Evolutionary conservation across 2,797 vertebrate species (phyloP).

Genomic region (Pseudochromis fuscus): DNA sequence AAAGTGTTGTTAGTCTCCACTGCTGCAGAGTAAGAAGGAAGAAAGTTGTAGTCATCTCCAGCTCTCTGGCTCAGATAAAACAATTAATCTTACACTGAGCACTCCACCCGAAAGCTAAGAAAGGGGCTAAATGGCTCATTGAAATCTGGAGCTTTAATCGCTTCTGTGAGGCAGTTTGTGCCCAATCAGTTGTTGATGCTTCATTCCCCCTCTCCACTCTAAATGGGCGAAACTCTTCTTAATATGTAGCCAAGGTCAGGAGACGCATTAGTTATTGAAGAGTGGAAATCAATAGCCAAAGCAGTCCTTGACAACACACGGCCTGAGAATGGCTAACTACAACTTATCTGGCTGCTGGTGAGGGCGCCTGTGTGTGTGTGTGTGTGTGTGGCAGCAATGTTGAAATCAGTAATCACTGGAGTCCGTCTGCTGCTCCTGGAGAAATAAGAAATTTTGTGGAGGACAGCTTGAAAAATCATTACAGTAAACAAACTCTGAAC

Average conservation of each 20-base stretch:
- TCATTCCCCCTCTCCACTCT: slow-evolving; percentile 51
- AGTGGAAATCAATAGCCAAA: slow-evolving; percentile 78
- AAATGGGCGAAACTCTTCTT: slow-evolving; percentile 60
- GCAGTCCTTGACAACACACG: slow-evolving; percentile 62
- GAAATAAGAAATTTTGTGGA: background rate
- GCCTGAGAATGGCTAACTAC: slow-evolving; percentile 68
- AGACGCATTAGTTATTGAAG: slow-evolving; percentile 73
- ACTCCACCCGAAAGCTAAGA: slow-evolving; percentile 36
- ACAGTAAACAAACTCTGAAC: background rate
- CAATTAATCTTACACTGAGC: slow-evolving; percentile 58
- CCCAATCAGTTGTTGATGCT: slow-evolving; percentile 71
- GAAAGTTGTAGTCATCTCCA: slow-evolving; percentile 26
- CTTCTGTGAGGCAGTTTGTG: slow-evolving; percentile 63
- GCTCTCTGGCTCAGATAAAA: slow-evolving; percentile 38
- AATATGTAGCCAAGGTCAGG: slow-evolving; percentile 76
- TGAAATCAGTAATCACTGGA: slow-evolving; percentile 27
- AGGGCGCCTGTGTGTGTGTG: background rate
- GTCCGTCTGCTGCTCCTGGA: slow-evolving; percentile 2
- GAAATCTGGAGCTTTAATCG: slow-evolving; percentile 62
- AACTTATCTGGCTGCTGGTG: slow-evolving; percentile 39
- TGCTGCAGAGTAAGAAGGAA: slow-evolving; percentile 6
- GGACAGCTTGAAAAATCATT: background rate
- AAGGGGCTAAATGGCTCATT: slow-evolving; percentile 62
- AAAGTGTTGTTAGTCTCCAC: background rate
- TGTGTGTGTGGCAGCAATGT: background rate